These are phyloP conservation scores for Chaetogeoica ovagalla DNA, from an alignment of 2,888 invertebrate genomes.

Conservation along the genomic window DNA sequence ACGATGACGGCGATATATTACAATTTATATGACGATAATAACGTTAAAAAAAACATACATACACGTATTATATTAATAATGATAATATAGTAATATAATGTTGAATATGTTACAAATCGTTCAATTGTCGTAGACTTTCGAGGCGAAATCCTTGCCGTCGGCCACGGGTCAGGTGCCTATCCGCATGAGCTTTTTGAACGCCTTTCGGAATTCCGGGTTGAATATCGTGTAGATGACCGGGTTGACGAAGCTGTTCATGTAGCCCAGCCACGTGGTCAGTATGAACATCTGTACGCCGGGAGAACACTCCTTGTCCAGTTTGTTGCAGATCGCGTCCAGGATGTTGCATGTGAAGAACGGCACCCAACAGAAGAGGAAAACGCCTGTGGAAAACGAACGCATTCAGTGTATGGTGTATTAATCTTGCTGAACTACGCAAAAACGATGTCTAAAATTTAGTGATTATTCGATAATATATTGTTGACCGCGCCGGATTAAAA, in stretches of 20 bases:
- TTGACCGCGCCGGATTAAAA: no score
- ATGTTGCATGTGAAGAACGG: constrained; percentile 99
- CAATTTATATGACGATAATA: no score
- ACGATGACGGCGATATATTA: no score
- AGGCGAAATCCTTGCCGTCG: constrained; percentile 32
- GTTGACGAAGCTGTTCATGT: constrained; percentile 93
- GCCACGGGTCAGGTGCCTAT: constrained; percentile 61
- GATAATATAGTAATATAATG: no score
- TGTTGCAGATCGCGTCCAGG: constrained; percentile 93
- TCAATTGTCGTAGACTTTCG: not conserved
- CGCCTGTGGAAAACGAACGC: constrained; percentile 67
- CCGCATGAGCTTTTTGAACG: constrained; percentile 90
- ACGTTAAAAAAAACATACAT: no score
- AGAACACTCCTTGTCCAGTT: constrained; percentile 75
- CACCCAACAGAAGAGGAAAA: constrained; percentile 97
- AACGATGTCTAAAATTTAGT: no score
- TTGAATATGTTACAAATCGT: no score
- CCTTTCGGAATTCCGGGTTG: constrained; percentile 97
- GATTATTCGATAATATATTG: no score
- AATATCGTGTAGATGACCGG: constrained; percentile 94
- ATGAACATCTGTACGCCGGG: constrained; percentile 89
- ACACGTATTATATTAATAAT: no score
- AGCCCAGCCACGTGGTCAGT: constrained; percentile 96
- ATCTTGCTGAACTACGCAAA: no score
- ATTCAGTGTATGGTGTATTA: no score